These are phyloP conservation scores for Scolopax rusticola DNA, from an alignment of 2,797 vertebrate species.

Conservation along the genomic window DNA sequence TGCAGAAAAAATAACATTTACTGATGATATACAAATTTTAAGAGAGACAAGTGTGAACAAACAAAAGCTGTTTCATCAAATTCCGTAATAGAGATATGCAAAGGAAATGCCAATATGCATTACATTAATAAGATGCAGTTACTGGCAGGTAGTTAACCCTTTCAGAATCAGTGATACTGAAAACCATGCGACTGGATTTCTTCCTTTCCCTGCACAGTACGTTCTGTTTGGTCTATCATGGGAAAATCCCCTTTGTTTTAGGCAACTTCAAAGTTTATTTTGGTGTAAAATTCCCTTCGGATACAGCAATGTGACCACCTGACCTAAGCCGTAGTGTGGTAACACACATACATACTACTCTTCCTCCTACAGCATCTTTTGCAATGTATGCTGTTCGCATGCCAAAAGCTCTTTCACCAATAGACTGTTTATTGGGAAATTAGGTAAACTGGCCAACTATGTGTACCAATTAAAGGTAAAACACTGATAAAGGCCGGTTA, in stretches of 20 bases:
- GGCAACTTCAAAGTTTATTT: conserved; percentile 25
- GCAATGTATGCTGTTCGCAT: background rate
- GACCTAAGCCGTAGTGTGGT: background rate
- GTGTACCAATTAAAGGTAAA: conserved; percentile 24
- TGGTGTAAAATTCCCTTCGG: conserved; percentile 18
- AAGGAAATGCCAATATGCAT: conserved; percentile 63
- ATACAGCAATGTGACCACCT: background rate
- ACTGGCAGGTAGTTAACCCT: conserved; percentile 57
- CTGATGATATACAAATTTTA: conserved; percentile 70
- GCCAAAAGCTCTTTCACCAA: background rate
- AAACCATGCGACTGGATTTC: conserved; percentile 11
- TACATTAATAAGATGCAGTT: conserved; percentile 67
- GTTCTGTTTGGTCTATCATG: conserved; percentile 15
- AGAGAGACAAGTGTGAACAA: conserved; percentile 78
- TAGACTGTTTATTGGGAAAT: conserved; percentile 32
- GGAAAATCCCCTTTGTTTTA: background rate
- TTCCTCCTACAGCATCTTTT: conserved; percentile 29
- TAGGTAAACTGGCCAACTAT: background rate
- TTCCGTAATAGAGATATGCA: conserved; percentile 27
- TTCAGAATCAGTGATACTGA: background rate
- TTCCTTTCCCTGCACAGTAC: background rate
- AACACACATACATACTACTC: background rate
- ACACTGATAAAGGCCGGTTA: background rate
- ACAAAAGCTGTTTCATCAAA: conserved; percentile 78
- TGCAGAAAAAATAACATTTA: conserved; percentile 65